Evolutionary conservation across 2,888 invertebrate genomes (phyloP), one percentile per base, ranked within the genome.

Genomic region (Noctua janthe): DNA sequence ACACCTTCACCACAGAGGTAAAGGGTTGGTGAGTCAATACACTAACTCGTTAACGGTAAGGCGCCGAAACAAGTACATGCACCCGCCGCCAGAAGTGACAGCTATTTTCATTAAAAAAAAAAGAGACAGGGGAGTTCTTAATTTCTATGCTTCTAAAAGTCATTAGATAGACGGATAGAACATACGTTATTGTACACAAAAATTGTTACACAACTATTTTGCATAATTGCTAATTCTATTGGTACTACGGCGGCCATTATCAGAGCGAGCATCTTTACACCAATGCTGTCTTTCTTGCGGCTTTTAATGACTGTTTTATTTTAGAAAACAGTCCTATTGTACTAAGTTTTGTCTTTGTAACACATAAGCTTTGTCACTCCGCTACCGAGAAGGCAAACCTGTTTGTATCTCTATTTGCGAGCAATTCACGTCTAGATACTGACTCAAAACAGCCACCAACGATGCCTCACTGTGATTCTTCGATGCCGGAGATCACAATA

Each of bases 301-400:
- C 13, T 43, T 62, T 64, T 17, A 47, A 29, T 47, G 7, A 29
- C 17, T 8, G 8, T 8, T 66, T 69, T n/a, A 47, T 17, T n/a
- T 4, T 17, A 69, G 8, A 47, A 47, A 17, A n/a, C 3, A n/a
- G 43, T 10, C 4, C 8, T 29, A 47, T 17, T 54, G 62, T 15
- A 62, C 43, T 51, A 79, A 35, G 29, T 64, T 56, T 59, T 62
- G 35, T 71, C 15, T 71, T 75, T 56, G 64, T 51, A 82, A 74
- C 56, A 66, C 29, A 29, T 23, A 51, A 72, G 35, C 35, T 35
- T 35, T 35, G 35, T 35, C 35, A 35, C 2, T 35, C 35, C 35
- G 35, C 35, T 35, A 35, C 35, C 35, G 35, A 35, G 35, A 35
- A 35, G 35, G 35, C 35, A 35, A 35, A 35, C 3, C 35, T 35